Evolutionary conservation across 2,888 invertebrate species (phyloP).

Genomic region (Aspidapion aeneum): DNA sequence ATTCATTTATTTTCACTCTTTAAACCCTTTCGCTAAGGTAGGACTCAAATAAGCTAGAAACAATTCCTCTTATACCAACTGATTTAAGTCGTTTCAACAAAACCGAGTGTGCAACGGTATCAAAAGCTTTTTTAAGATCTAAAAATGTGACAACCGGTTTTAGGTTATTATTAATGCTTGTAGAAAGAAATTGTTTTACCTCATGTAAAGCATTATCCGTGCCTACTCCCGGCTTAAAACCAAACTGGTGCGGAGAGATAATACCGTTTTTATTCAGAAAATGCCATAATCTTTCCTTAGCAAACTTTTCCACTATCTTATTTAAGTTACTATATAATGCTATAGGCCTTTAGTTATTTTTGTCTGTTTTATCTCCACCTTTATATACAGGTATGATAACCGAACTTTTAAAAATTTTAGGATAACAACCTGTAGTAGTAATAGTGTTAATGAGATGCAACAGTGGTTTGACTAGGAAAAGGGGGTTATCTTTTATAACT

Average conservation of each 20-base stretch:
- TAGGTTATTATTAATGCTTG: not conserved
- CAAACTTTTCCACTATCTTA: not conserved
- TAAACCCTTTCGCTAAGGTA: not conserved
- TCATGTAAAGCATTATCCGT: not conserved
- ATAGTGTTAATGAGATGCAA: slow-evolving; percentile 4
- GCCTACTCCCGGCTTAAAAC: not conserved
- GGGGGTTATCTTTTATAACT: not conserved
- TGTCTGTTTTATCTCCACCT: slow-evolving; percentile 8
- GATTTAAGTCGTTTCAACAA: not conserved
- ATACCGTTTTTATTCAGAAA: not conserved
- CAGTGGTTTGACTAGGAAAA: not conserved
- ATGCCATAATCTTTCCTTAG: not conserved
- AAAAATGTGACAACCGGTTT: not conserved
- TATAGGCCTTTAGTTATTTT: not conserved
- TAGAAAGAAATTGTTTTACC: not conserved
- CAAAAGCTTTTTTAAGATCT: not conserved
- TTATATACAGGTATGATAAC: slow-evolving; percentile 7
- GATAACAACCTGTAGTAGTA: slow-evolving; percentile 4
- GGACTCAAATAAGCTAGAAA: not conserved
- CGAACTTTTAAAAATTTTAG: not conserved
- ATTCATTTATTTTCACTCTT: not conserved
- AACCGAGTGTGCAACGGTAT: not conserved
- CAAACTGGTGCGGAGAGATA: not conserved
- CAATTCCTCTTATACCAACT: not conserved
- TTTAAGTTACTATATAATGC: too few relatives aligned